phyloP scores from a whole-genome alignment of 2,113 vertebrate species.

The Clinocottus analis region DNA sequence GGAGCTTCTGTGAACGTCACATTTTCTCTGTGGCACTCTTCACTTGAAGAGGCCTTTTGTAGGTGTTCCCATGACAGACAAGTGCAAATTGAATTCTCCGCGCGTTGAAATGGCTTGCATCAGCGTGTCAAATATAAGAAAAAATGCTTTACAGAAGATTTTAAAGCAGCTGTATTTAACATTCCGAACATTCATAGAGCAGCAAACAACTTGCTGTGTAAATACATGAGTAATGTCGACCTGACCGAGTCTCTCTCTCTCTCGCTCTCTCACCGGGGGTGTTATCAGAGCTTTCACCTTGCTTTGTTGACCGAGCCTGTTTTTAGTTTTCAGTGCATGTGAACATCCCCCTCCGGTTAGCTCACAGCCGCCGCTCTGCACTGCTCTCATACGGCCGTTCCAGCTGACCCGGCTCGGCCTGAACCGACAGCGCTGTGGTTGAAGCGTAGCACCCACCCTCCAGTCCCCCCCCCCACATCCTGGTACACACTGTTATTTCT shows the following conservation, averaged over 20 bases:
- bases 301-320: background rate
- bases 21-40: conserved; percentile 45
- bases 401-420: too few species aligned
- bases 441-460: background rate
- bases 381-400: background rate
- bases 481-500: background rate
- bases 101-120: background rate
- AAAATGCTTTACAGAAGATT: background rate
- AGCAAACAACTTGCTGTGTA: background rate
- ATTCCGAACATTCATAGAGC: background rate
- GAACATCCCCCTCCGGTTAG: background rate
- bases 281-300: background rate
- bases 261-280: background rate
- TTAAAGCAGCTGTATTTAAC: background rate
- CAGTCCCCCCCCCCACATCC: background rate
- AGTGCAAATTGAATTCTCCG: conserved; percentile 50
- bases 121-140: background rate
- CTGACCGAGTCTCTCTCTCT: too few species aligned
- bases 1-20: conserved; percentile 10
- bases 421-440: too few species aligned
- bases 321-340: background rate
- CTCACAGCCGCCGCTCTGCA: background rate
- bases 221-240: background rate
- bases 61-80: conserved; percentile 25
- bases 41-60: conserved; percentile 21